Evolutionary conservation across 1,140 invertebrate species (phyloP), one percentile per base, ranked within the genome.

Genomic region (Liolophura sinensis): DNA sequence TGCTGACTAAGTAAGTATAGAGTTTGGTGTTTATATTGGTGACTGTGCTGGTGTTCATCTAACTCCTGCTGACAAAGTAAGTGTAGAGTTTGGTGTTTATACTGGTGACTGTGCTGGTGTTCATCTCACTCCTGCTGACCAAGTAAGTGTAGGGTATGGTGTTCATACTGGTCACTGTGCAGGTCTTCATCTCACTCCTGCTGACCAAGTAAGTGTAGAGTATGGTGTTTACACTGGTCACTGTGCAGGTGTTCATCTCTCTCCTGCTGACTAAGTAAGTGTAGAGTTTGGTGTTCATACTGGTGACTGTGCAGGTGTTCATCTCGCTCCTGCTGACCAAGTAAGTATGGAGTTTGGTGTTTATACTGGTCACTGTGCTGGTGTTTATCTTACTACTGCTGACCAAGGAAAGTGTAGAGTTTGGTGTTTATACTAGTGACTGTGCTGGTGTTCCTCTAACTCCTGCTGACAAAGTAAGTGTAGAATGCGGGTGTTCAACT

Each of bases 261-360:
- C 73, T 86, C 18, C 69, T 86, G 27, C 66, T 86, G 1, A 85
- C 82, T n/a, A 85, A 85, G 85, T 86, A 77, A 79, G 79, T 69
- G 46, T 40, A 40, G 31, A 40, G 9, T 40, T 63, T 84, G 20
- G 47, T 82, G 11, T 76, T 83, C 27, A 64, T 78, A 14, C 52
- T 83, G 15, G 49, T 86, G 55, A 79, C 81, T 1, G 46, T 84
- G 1, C 68, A 86, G 16, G 72, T 86, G 15, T 84, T 84, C 70
- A 57, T 85, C n/a, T 86, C 85, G 7, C 73, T 86, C 18, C 69
- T 86, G 27, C 66, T 86, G 1, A 85, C 82, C 20, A 85, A 85
- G 85, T 86, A 77, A 78, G 79, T 69, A 46, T n/a, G n/a, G n/a
- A n/a, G n/a, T n/a, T 63, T 84, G n/a, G 47, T 82, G 9, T 75